Evolutionary conservation across 64 coral and sea anemone species (phyloP), one percentile per base, ranked within the genome.

Genomic region (Actinia equina): DNA sequence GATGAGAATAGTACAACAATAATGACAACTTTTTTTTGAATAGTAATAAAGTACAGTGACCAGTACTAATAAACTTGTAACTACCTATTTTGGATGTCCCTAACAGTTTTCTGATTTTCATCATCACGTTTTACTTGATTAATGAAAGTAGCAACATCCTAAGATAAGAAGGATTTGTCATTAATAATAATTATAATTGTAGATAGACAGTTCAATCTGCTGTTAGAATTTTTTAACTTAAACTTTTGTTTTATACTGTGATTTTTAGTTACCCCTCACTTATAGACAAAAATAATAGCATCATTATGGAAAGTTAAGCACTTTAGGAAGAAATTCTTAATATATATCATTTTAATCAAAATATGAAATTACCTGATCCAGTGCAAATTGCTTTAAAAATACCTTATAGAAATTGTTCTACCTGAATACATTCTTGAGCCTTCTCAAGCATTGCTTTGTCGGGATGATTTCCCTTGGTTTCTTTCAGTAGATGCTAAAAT

Each of bases 131-230:
- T 99, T 59, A 99, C 86, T 58, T 94, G 90, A 76, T 99, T 99
- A 43, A 99, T 99, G 69, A 64, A 99, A 71, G 91, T 92, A 46
- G 97, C 97, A 30, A 99, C 97, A 93, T 99, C 97, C 97, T 99
- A 41, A 12, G 25, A 4, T 1, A 41, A 41, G 41, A 13, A 74
- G 23, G 8, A 10, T 23, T 49, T 49, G 46, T 65, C 62, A 65
- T 65, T 63, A 7, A n/a, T n/a, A n/a, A n/a, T n/a, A n/a, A n/a
- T n/a, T n/a, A n/a, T n/a, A n/a, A 65, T 23, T 3, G 19, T 65
- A 22, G 17, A 65, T 49, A 49, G 46, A 37, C 30, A 37, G 30
- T 37, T 37, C 30, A 37, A 37, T 0, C 30, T 37, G 30, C 30
- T 37, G 30, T 37, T 37, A 37, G 30, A 37, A 37, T 37, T 37